Evolutionary conservation across 2,888 invertebrate genomes (phyloP).

Genomic region (Brenthis hecate): DNA sequence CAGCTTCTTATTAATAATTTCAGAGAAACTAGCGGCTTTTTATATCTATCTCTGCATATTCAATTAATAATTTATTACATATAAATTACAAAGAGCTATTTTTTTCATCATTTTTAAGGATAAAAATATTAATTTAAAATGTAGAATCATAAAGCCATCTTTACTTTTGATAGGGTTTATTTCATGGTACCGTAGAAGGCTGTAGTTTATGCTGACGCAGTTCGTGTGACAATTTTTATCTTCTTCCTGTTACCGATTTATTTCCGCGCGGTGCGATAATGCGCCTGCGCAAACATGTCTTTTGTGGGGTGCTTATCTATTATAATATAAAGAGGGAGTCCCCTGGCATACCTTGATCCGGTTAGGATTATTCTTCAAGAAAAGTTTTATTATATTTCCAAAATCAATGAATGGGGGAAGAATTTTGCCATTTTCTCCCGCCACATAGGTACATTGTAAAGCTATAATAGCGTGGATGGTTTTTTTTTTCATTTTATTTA

Average conservation of each 20-base stretch:
- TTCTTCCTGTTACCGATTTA: conserved; percentile 75
- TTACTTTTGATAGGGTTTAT: neutral
- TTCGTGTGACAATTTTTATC: conserved; percentile 68
- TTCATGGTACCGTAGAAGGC: too few species aligned
- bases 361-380: conserved; percentile 22
- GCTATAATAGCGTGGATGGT: too few species aligned
- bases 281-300: conserved; percentile 70
- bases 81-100: neutral
- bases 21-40: conserved; percentile 62
- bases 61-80: neutral
- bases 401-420: too few species aligned
- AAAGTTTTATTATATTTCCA: neutral
- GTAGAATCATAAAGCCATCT: neutral
- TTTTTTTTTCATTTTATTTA: too few species aligned
- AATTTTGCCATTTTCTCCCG: too few species aligned
- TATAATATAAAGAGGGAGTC: conserved; percentile 53
- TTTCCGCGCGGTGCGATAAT: conserved; percentile 75
- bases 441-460: too few species aligned
- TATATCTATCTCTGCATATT: conserved; percentile 22
- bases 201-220: conserved; percentile 30
- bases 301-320: conserved; percentile 68
- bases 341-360: conserved; percentile 48
- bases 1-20: conserved; percentile 68
- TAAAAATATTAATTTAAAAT: neutral
- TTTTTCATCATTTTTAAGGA: neutral